phyloP scores from a whole-genome alignment of 2,888 invertebrate species.

The Torymus texanus region DNA sequence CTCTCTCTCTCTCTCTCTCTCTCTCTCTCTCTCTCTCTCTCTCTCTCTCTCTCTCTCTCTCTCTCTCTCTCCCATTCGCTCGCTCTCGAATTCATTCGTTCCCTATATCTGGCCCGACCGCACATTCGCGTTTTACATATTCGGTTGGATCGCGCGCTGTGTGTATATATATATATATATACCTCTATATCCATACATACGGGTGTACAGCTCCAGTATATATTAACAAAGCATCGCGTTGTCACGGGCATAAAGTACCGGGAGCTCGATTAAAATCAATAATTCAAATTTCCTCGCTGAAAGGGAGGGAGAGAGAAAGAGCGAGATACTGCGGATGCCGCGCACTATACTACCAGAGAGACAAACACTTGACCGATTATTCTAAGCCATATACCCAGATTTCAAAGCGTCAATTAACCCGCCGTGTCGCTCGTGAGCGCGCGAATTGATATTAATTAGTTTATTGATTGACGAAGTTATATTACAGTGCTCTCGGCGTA shows the following conservation, averaged over 20 bases:
- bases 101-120: background rate
- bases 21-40: too few species aligned
- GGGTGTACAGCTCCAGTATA: background rate
- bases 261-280: slow-evolving; percentile 46
- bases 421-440: background rate
- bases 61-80: too few species aligned
- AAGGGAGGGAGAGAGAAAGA: slow-evolving; percentile 4
- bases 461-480: slow-evolving; percentile 49
- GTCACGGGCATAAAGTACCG: slow-evolving; percentile 14
- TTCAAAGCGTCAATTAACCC: slow-evolving; percentile 42
- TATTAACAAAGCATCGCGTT: slow-evolving; percentile 39
- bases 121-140: slow-evolving; percentile 35
- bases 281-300: slow-evolving; percentile 42
- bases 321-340: background rate
- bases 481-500: slow-evolving; percentile 18
- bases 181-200: too few species aligned
- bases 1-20: too few species aligned
- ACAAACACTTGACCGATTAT: slow-evolving; percentile 26
- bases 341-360: background rate
- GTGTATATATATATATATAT: background rate
- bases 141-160: background rate
- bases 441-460: slow-evolving; percentile 48
- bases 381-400: slow-evolving; percentile 30
- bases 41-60: too few species aligned
- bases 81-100: slow-evolving; percentile 5